Conservation (phyloP, 2,113 vertebrate species). For the Gobiocypris rarus region DNA sequence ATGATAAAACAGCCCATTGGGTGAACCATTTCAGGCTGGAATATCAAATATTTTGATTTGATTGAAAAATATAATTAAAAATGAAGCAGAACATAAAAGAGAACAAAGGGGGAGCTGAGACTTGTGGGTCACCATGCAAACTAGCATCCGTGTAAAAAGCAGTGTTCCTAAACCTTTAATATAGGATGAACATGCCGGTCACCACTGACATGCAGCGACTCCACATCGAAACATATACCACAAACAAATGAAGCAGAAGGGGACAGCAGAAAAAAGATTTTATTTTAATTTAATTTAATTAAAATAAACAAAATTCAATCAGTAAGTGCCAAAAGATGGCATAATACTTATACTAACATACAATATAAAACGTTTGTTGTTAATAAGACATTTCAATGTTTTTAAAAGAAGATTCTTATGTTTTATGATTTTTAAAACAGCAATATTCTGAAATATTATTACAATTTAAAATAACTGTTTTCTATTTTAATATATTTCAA, state of each 20-base stretch:
- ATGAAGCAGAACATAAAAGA: not conserved
- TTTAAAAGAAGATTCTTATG: too few species aligned
- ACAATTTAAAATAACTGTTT: too few species aligned
- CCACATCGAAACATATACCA: not conserved
- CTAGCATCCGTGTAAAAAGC: not conserved
- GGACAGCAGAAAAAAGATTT: not conserved
- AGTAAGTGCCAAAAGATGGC: not conserved
- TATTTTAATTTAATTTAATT: not conserved
- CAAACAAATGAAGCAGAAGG: not conserved
- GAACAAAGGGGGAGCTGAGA: not conserved
- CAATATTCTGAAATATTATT: too few species aligned
- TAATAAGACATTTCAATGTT: too few species aligned
- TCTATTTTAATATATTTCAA: too few species aligned
- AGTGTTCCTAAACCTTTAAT: not conserved
- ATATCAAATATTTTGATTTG: not conserved
- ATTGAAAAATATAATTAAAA: slow-evolving; percentile 7
- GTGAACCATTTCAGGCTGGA: not conserved
- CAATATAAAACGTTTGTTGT: too few species aligned
- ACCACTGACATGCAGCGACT: not conserved
- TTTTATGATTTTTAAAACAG: too few species aligned
- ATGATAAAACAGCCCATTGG: slow-evolving; percentile 9
- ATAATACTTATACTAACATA: not conserved
- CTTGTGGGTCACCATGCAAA: not conserved
- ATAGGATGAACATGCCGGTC: too few species aligned
- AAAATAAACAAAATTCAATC: not conserved